Percentiles rank a stretch among this genome's conserved stretches.
Conservation (phyloP, 2,113 vertebrate genomes). For the Lontra canadensis region DNA sequence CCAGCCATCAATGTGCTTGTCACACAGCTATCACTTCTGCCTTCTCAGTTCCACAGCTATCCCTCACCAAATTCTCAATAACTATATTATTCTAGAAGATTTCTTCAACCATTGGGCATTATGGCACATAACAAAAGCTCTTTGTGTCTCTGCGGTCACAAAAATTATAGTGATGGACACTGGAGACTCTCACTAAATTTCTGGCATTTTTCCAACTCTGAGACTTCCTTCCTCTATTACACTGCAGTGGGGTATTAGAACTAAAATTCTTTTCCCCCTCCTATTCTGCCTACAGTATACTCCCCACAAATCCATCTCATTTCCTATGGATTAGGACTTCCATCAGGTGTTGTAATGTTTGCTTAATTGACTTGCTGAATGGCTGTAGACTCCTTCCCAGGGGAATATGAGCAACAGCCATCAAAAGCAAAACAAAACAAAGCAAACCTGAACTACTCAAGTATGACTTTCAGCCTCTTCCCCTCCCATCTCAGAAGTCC, state of each 20-base stretch:
- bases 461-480: not conserved
- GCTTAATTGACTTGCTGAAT: not conserved
- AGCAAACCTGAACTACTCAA: too few relatives aligned
- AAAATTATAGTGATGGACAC: not conserved
- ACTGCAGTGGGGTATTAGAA: not conserved
- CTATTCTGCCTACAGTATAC: not conserved
- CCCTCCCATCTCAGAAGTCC: not conserved
- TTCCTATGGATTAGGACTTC: not conserved
- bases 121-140: not conserved
- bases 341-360: not conserved
- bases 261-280: not conserved
- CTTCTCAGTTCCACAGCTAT: not conserved
- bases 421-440: not conserved
- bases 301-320: not conserved
- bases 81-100: not conserved
- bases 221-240: not conserved
- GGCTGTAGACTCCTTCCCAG: not conserved
- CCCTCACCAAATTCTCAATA: not conserved
- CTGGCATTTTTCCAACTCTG: not conserved
- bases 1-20: rapidly evolving
- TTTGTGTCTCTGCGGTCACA: not conserved
- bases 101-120: not conserved
- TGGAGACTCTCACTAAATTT: not conserved
- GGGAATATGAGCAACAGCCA: not conserved
- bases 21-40: not conserved